A percentile compares a stretch with the other conserved stretches of the same genome.
Conservation (phyloP, 2,888 invertebrate species). For the Lutraria lutraria region DNA sequence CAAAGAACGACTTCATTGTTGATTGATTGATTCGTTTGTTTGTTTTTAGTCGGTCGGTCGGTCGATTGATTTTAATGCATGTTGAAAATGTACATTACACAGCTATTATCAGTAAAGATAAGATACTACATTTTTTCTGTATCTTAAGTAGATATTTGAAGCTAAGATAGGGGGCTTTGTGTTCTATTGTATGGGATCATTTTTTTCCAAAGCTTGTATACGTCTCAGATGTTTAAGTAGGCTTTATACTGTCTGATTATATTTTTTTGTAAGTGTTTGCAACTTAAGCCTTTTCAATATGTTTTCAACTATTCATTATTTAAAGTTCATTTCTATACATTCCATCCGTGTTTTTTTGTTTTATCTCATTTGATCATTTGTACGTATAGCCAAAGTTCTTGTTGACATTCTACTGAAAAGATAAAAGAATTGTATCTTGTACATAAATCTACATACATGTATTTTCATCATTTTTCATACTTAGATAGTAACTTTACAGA, state of each 20-base stretch:
- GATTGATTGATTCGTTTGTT: neutral
- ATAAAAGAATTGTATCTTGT: neutral
- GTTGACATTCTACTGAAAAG: neutral
- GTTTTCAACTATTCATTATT: neutral
- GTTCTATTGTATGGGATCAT: neutral
- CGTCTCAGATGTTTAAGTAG: neutral
- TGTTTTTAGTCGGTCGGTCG: too few relatives aligned
- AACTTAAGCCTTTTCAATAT: neutral
- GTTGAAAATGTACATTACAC: neutral
- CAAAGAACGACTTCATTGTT: neutral
- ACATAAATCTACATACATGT: neutral
- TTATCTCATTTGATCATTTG: neutral
- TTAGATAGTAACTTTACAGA: neutral
- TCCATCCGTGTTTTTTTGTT: neutral
- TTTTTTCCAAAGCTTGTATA: neutral
- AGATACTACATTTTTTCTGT: neutral
- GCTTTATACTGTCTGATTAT: neutral
- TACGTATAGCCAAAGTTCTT: neutral
- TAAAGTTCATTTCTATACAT: neutral
- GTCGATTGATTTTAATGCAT: neutral
- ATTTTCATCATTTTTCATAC: neutral
- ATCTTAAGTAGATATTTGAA: neutral
- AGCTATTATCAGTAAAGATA: neutral
- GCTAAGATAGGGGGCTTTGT: neutral
- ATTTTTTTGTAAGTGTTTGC: neutral